phyloP scores from a whole-genome alignment of 2,113 vertebrate species.

The rabbit (Oryctolagus cuniculus) region mOryCun1.1 NC_091443.1:83324501-83325000 shows the following conservation, averaged over 20 bases:
- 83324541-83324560: too few species aligned
- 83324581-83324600: too few species aligned
- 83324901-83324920: too few species aligned
- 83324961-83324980: too few species aligned
- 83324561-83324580: background rate
- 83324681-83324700: constrained; percentile 7
- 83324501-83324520: too few species aligned
- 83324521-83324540: too few species aligned
- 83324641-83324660: background rate
- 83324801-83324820: background rate
- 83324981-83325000: too few species aligned
- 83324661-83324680: background rate
- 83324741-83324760: background rate
- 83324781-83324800: background rate
- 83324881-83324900: too few species aligned
- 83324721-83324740: constrained; percentile 20
- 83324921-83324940: too few species aligned
- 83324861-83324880: too few species aligned
- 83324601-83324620: background rate
- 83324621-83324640: background rate
- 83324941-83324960: too few species aligned
- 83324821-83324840: background rate
- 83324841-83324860: background rate
- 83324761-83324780: background rate
- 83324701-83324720: background rate